Conservation (phyloP, 2,797 vertebrate species). For the Hydrophis major region DNA sequence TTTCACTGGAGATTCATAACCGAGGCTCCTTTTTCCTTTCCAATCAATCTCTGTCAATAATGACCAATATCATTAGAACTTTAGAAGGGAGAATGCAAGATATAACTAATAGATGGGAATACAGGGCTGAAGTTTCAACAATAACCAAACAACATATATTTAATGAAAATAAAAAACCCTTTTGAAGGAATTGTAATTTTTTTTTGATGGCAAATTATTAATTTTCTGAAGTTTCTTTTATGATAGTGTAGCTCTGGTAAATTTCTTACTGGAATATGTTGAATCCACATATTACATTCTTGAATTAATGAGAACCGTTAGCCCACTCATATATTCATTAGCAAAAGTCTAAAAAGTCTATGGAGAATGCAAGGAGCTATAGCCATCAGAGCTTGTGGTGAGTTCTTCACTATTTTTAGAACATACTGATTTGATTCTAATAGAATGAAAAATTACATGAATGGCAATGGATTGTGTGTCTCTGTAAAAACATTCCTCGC, state of each 20-base stretch:
- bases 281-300: neutral
- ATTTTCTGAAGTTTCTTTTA: neutral
- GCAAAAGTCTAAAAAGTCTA: neutral
- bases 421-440: neutral
- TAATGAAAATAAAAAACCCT: neutral
- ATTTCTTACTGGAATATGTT: neutral
- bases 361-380: neutral
- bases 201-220: neutral
- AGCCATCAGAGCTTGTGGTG: neutral
- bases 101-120: neutral
- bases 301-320: neutral
- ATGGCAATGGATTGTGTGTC: neutral
- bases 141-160: neutral
- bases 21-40: neutral
- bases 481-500: neutral
- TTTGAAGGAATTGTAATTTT: neutral
- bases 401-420: neutral
- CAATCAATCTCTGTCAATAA: neutral
- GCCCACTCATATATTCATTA: neutral
- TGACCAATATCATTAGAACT: neutral
- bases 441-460: neutral
- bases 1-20: neutral
- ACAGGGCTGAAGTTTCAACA: neutral
- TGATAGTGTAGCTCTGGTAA: neutral
- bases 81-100: neutral